Percentiles rank a stretch among this genome's conserved stretches.
Evolutionary conservation across 2,797 vertebrate genomes (phyloP).

Genomic region (Poecilia gillii): DNA sequence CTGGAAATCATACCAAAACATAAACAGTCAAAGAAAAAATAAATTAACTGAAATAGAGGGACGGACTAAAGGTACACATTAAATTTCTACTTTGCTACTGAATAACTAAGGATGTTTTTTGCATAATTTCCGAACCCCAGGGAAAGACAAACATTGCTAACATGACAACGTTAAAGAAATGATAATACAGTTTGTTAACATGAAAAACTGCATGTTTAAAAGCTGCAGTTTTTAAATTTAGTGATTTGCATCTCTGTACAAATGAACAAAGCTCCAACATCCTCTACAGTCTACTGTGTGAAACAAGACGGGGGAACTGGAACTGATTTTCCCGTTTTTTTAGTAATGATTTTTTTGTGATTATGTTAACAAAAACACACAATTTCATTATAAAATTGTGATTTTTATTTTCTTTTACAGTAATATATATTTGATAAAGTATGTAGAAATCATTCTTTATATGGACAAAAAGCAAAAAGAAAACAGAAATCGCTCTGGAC

Average conservation of each 20-base stretch:
- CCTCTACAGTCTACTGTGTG: background rate
- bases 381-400: no score
- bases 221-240: no score
- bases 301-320: background rate
- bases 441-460: no score
- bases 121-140: background rate
- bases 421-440: no score
- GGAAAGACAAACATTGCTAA: background rate
- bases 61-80: background rate
- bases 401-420: no score
- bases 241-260: no score
- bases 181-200: background rate
- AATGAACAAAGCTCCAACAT: background rate
- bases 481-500: background rate
- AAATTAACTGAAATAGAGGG: background rate
- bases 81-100: background rate
- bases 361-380: no score
- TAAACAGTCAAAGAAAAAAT: background rate
- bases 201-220: no score
- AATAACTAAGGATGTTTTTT: background rate
- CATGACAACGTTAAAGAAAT: background rate
- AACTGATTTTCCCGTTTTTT: no score
- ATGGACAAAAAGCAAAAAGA: background rate
- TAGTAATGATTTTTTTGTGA: no score
- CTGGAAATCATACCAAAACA: background rate